These are phyloP conservation scores for Philypnodon macrostomus DNA, from an alignment of 2,797 vertebrate species.

Conservation along the genomic window DNA sequence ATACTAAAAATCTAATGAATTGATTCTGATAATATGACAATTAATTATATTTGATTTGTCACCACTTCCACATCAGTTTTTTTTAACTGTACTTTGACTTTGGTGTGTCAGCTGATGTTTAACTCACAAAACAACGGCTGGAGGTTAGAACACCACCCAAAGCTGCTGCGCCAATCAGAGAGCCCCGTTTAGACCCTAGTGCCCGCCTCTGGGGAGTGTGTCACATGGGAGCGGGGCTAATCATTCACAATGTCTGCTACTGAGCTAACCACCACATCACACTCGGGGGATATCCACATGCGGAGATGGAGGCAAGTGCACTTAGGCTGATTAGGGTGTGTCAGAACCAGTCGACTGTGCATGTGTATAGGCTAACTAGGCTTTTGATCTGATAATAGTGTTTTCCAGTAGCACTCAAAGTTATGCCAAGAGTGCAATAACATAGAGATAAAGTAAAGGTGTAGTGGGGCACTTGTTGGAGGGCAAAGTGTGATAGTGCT, in stretches of 20 bases:
- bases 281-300: background rate
- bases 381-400: background rate
- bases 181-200: conserved; percentile 10
- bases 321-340: conserved; percentile 48
- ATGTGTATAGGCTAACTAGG: no score
- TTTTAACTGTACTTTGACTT: conserved; percentile 28
- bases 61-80: conserved; percentile 6
- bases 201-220: conserved; percentile 16
- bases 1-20: no score
- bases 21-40: no score
- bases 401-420: background rate
- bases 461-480: conserved; percentile 17
- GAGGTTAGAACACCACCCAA: conserved; percentile 9
- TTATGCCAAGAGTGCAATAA: background rate
- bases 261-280: background rate
- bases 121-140: background rate
- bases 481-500: conserved; percentile 43
- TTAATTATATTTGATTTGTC: background rate
- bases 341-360: conserved; percentile 11
- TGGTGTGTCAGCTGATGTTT: conserved; percentile 33
- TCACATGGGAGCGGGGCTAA: conserved; percentile 49
- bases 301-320: conserved; percentile 47
- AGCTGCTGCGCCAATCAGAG: conserved; percentile 34
- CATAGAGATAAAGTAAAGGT: background rate
- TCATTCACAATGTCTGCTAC: conserved; percentile 47